Conservation (phyloP, 1,140 invertebrate species). For the Nasonia longicornis region DNA sequence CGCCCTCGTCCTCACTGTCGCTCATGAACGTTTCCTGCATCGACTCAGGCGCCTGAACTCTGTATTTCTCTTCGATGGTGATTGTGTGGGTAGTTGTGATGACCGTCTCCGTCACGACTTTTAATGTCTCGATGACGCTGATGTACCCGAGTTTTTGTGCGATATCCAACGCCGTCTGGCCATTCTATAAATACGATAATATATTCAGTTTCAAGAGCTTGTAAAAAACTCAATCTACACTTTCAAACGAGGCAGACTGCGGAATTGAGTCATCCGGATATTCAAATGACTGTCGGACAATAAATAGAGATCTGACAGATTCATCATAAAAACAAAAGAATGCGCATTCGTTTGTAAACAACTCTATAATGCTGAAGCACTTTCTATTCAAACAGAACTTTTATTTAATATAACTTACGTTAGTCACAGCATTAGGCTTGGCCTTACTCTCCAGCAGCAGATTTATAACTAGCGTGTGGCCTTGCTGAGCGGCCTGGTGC, state of each 20-base stretch:
- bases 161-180: conserved; percentile 96
- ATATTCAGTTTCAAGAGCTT: conserved; percentile 7
- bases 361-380: not conserved
- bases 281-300: not conserved
- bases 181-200: conserved; percentile 77
- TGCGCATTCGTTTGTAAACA: not conserved
- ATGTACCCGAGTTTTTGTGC: conserved; percentile 97
- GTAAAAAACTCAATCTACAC: conserved; percentile 11
- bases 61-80: conserved; percentile 92
- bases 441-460: conserved; percentile 94
- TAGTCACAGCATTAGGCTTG: conserved; percentile 92
- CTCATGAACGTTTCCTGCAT: conserved; percentile 99
- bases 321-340: not conserved
- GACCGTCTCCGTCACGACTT: conserved; percentile 94
- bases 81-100: conserved; percentile 79
- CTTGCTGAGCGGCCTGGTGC: conserved; percentile 98
- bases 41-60: conserved; percentile 95
- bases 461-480: conserved; percentile 95
- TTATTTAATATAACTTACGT: conserved; percentile 77
- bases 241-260: not conserved
- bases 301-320: not conserved
- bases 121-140: conserved; percentile 96
- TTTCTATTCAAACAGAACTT: not conserved
- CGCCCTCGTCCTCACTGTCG: conserved; percentile 98
- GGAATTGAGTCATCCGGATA: not conserved